These are phyloP conservation scores for Cariama cristata DNA, from an alignment of 2,113 vertebrate genomes.

Conservation along the genomic window DNA sequence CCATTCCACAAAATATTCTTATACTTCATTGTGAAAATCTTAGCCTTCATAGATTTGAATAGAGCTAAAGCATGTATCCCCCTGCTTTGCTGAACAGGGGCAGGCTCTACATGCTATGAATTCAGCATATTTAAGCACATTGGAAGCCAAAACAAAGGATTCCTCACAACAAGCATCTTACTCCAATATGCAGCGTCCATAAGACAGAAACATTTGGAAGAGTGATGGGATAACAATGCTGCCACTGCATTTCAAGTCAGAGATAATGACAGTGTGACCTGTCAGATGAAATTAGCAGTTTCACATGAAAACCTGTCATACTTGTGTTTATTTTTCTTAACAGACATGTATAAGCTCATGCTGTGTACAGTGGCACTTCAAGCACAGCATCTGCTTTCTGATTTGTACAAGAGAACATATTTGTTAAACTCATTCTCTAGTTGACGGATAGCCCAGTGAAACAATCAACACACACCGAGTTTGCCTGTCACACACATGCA, in stretches of 20 bases:
- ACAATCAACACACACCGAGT: not conserved
- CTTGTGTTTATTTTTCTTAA: conserved; percentile 15
- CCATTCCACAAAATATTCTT: not conserved
- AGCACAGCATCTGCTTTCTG: conserved; percentile 1
- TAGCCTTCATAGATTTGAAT: not conserved
- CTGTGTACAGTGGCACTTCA: conserved; percentile 25
- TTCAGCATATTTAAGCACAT: not conserved
- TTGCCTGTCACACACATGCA: not conserved
- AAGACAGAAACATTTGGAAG: not conserved
- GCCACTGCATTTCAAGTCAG: not conserved
- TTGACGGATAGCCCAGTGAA: not conserved
- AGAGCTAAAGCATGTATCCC: not conserved
- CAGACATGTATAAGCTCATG: not conserved
- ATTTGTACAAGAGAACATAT: not conserved
- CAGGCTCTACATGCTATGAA: not conserved
- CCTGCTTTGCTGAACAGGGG: not conserved
- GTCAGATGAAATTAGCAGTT: not conserved
- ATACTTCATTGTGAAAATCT: not conserved
- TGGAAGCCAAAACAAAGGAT: not conserved
- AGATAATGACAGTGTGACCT: not conserved
- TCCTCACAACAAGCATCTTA: not conserved
- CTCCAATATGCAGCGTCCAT: not conserved
- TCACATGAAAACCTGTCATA: not conserved
- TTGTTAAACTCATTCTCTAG: not conserved
- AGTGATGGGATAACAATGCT: not conserved